These are phyloP conservation scores for Microplitis mediator DNA, from an alignment of 1,140 invertebrate genomes.

Conservation along the genomic window DNA sequence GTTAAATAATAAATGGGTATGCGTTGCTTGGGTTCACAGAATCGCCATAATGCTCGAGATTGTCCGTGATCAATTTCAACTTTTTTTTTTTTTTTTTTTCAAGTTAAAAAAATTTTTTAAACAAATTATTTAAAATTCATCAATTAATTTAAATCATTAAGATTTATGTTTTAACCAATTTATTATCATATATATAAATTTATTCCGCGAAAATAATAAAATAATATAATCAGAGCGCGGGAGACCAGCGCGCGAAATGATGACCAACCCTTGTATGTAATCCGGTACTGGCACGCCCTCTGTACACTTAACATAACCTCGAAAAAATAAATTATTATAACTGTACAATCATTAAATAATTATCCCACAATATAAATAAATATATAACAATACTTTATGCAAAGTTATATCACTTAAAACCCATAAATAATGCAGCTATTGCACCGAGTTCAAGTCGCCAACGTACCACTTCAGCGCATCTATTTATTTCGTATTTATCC, in stretches of 20 bases:
- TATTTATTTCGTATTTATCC: background rate
- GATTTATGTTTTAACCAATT: background rate
- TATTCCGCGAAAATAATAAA: slow-evolving; percentile 28
- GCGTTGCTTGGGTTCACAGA: slow-evolving; percentile 38
- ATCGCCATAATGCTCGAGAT: slow-evolving; percentile 50
- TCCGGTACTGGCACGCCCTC: slow-evolving; percentile 54
- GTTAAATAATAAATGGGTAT: slow-evolving; percentile 32
- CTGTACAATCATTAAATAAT: background rate
- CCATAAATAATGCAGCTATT: background rate
- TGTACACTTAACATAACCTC: slow-evolving; percentile 59
- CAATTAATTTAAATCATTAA: background rate
- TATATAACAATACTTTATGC: background rate
- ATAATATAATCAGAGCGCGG: slow-evolving; percentile 50
- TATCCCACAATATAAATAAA: background rate
- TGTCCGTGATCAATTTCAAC: background rate
- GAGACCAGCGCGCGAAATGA: slow-evolving; percentile 59
- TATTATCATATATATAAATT: slow-evolving; percentile 18
- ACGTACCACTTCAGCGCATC: too few relatives aligned
- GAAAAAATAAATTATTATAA: slow-evolving; percentile 23
- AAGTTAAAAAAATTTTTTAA: background rate
- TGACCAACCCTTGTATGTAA: slow-evolving; percentile 53
- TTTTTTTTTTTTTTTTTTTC: background rate
- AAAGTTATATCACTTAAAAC: background rate
- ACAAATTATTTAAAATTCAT: slow-evolving; percentile 12
- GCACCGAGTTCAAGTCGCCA: background rate